Evolutionary conservation across 2,113 vertebrate species (phyloP), one percentile per base, ranked within the genome.

Genomic region (Ahaetulla prasina): DNA sequence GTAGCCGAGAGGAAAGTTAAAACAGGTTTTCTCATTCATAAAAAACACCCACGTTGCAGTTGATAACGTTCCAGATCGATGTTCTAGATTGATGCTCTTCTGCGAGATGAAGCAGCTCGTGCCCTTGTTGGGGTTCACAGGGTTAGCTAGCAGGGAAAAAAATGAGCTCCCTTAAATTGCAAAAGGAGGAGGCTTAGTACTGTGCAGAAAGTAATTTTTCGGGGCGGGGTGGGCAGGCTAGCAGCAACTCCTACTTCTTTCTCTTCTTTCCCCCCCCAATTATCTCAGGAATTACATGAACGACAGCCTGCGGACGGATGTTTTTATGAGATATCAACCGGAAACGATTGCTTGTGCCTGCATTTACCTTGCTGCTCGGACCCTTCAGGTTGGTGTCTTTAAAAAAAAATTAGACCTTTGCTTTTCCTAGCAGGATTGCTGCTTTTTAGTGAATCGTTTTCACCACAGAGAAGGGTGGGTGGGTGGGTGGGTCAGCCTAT

Each of bases 251-350:
- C 18, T 3, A 0, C 35, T 5, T 2, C 12, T 9, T 3, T 0
- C 22, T 9, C 9, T 2, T 80, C 2, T 54, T 2, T 8, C 88
- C 50, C 96, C 95, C 9, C 87, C 97, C 50, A 80, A 80, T 60
- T 45, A 30, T 49, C 97, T 90, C 94, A 98, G 98, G 98, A 98
- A 98, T 92, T 98, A 98, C 96, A 98, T 98, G 98, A 98, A 98
- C 0, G 98, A 98, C 92, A 98, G 98, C 93, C 96, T 98, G 55
- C 97, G 98, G 88, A 98, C 98, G 1, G 98, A 98, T 22, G 98
- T 98, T 27, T 98, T 98, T 60, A 97, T 98, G 3, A 96, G 98
- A 68, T 98, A 98, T 95, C 97, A 98, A 89, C 98, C 98, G 0
- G 98, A 98, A 92, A 98, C 97, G 35, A 98, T 98, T 9, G 98